A percentile compares a stretch with the other conserved stretches of the same genome.
These are phyloP conservation scores for Meloe dianella DNA, from an alignment of 2,888 invertebrate species.

Conservation along the genomic window DNA sequence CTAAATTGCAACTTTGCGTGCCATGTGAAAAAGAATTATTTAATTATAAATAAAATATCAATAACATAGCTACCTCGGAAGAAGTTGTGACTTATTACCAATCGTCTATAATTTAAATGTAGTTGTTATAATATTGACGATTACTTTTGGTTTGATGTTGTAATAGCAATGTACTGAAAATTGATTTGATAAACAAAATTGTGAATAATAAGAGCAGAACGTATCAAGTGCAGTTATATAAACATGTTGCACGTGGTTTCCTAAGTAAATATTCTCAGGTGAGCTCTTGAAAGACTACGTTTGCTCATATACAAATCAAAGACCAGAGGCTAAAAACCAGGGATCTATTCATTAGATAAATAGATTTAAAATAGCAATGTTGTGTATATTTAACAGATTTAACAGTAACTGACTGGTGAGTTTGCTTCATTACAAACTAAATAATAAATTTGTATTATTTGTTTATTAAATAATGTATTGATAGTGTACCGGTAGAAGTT, in stretches of 20 bases:
- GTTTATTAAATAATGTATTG: conserved; percentile 18
- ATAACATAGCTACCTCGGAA: no score
- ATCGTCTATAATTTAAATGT: no score
- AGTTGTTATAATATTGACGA: no score
- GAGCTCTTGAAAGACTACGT: conserved; percentile 21
- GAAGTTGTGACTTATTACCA: no score
- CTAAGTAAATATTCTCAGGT: conserved; percentile 40
- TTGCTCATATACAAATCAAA: conserved; percentile 40
- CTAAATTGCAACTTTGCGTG: neutral
- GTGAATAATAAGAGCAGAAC: conserved; percentile 43
- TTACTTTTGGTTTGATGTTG: neutral
- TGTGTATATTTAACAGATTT: conserved; percentile 35
- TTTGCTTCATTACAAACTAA: conserved; percentile 18
- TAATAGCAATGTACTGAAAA: conserved; percentile 9
- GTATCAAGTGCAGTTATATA: conserved; percentile 47
- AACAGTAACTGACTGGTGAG: conserved; percentile 5
- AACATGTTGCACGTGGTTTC: conserved; percentile 46
- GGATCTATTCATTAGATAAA: conserved; percentile 39
- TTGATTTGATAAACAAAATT: neutral
- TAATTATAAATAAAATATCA: no score
- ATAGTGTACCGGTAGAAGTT: neutral
- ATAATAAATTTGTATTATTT: conserved; percentile 26
- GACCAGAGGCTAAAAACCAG: conserved; percentile 23
- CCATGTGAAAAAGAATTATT: neutral
- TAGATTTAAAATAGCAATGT: conserved; percentile 36